Evolutionary conservation across 2,113 vertebrate species (phyloP).

Genomic region (Campylomormyrus tamandua): DNA sequence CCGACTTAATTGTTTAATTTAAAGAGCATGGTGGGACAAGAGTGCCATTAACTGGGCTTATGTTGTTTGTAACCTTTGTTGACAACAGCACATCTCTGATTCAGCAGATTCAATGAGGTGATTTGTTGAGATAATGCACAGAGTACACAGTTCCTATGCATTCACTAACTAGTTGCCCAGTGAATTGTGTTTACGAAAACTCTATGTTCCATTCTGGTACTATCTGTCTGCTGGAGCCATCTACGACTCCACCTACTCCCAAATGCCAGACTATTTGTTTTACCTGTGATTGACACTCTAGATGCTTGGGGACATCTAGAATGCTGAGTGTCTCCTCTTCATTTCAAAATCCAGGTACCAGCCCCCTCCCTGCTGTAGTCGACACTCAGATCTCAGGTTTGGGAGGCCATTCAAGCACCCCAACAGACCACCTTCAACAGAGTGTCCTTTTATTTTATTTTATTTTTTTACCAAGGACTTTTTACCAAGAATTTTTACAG

Average conservation of each 20-base stretch:
- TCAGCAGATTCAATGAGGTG: not conserved
- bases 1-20: not conserved
- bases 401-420: conserved; percentile 10
- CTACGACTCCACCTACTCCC: not conserved
- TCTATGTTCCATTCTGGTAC: not conserved
- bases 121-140: not conserved
- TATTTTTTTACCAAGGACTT: not conserved
- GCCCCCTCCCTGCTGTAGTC: conserved; percentile 8
- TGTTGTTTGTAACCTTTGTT: not conserved
- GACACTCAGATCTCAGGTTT: conserved; percentile 4
- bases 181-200: not conserved
- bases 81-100: not conserved
- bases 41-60: not conserved
- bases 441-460: not conserved
- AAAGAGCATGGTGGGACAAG: not conserved
- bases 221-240: conserved; percentile 16
- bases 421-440: not conserved
- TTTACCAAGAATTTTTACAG: not conserved
- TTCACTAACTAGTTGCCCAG: not conserved
- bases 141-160: not conserved
- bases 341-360: conserved; percentile 38
- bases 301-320: conserved; percentile 27
- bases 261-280: conserved; percentile 14
- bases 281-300: conserved; percentile 28
- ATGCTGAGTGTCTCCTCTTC: conserved; percentile 34